Conservation (phyloP, 2,888 invertebrate species). For the Eupithecia tripunctaria region DNA sequence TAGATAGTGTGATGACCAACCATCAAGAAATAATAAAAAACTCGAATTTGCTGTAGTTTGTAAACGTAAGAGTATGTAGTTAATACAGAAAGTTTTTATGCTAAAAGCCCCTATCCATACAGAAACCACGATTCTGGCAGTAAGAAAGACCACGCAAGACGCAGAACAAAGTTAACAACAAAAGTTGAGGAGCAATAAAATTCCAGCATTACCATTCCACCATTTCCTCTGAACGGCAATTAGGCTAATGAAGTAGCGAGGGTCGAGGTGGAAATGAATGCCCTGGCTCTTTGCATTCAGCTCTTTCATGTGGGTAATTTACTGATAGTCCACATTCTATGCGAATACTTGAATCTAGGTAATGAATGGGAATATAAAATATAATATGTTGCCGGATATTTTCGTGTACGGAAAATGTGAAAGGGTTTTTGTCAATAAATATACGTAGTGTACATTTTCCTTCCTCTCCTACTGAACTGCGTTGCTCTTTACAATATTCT, state of each 20-base stretch:
- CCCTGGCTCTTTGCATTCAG: conserved; percentile 74
- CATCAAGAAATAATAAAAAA: not conserved
- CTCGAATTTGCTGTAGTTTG: not conserved
- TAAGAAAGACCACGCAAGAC: conserved; percentile 16
- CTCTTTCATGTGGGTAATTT: conserved; percentile 82
- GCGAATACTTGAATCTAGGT: conserved; percentile 53
- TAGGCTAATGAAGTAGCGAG: conserved; percentile 81
- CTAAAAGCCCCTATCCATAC: not conserved
- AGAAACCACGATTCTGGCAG: not conserved
- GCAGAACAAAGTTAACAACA: conserved; percentile 51
- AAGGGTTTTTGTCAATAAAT: conserved; percentile 10
- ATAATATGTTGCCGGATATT: conserved; percentile 34
- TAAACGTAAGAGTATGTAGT: not conserved
- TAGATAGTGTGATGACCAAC: not conserved
- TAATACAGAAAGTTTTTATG: not conserved
- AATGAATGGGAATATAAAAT: conserved; percentile 58
- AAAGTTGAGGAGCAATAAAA: conserved; percentile 79
- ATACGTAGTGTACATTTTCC: not conserved
- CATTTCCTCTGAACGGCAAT: conserved; percentile 78
- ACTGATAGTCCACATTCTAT: conserved; percentile 72
- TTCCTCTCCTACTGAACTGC: not conserved
- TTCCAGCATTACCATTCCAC: conserved; percentile 72
- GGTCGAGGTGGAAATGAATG: conserved; percentile 73
- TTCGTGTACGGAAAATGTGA: conserved; percentile 10
- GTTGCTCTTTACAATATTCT: not conserved